These are phyloP conservation scores for Mesoligia furuncula DNA, from an alignment of 2,888 invertebrate species.

Conservation along the genomic window DNA sequence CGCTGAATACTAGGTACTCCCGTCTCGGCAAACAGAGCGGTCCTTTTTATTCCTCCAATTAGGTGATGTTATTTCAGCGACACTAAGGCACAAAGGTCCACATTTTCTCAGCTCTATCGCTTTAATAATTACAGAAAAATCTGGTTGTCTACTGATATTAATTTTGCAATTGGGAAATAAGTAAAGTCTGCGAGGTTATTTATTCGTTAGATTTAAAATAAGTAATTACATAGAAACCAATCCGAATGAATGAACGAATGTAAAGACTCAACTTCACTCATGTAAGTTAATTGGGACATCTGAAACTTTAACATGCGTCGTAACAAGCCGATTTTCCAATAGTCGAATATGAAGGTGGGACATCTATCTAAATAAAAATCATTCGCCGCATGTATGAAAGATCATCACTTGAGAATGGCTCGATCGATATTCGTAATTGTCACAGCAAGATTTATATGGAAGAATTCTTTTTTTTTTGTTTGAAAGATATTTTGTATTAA, in stretches of 20 bases:
- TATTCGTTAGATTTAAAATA: no score
- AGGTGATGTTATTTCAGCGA: neutral
- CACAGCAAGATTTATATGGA: no score
- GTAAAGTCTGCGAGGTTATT: no score
- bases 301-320: neutral
- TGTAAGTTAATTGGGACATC: neutral
- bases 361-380: no score
- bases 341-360: no score
- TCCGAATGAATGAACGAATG: no score
- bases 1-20: neutral
- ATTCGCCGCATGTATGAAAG: no score
- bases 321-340: no score
- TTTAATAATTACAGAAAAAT: neutral
- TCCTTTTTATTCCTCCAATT: constrained; percentile 6
- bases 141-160: neutral
- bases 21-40: neutral
- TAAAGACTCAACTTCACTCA: neutral
- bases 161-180: neutral
- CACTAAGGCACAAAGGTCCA: neutral
- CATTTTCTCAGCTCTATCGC: neutral
- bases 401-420: no score
- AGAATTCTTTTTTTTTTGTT: no score
- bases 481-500: no score
- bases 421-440: no score
- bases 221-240: neutral